A percentile compares a stretch with the other conserved stretches of the same genome.
Conservation (phyloP, 2,113 vertebrate species). For the Hyperoodon ampullatus region DNA sequence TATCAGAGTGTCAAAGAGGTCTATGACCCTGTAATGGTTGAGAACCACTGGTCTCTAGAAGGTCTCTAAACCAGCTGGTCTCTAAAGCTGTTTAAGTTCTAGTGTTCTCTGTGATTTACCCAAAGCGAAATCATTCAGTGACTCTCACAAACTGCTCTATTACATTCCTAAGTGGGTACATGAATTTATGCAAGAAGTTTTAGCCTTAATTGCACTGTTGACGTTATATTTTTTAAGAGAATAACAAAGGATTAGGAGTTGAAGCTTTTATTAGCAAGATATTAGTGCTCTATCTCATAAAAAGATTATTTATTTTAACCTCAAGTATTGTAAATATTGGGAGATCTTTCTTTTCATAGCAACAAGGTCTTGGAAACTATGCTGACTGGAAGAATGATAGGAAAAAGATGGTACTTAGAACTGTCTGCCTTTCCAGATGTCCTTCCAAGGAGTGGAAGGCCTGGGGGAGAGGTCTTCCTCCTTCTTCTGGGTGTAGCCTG, state of each 20-base stretch:
- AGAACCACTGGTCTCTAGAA: background rate
- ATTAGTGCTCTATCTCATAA: slow-evolving; percentile 16
- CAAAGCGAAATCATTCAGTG: background rate
- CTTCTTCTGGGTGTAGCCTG: background rate
- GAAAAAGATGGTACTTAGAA: background rate
- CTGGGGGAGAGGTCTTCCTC: background rate
- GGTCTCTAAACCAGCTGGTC: background rate
- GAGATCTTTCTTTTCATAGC: background rate
- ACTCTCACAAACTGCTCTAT: background rate
- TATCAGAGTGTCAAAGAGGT: background rate
- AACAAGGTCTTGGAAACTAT: background rate
- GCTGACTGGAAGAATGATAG: background rate
- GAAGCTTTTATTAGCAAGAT: slow-evolving; percentile 25
- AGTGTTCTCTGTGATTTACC: background rate
- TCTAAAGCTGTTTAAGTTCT: background rate
- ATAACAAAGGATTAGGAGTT: background rate
- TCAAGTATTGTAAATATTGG: background rate
- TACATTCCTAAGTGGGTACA: background rate
- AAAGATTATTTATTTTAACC: background rate
- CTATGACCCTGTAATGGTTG: background rate
- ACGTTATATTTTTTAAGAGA: background rate
- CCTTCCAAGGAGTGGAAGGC: background rate
- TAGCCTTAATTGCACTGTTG: background rate
- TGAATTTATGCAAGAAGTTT: slow-evolving; percentile 6
- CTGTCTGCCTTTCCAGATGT: background rate